Conservation (phyloP, 2,113 vertebrate species). For the Guaruba guarouba region DNA sequence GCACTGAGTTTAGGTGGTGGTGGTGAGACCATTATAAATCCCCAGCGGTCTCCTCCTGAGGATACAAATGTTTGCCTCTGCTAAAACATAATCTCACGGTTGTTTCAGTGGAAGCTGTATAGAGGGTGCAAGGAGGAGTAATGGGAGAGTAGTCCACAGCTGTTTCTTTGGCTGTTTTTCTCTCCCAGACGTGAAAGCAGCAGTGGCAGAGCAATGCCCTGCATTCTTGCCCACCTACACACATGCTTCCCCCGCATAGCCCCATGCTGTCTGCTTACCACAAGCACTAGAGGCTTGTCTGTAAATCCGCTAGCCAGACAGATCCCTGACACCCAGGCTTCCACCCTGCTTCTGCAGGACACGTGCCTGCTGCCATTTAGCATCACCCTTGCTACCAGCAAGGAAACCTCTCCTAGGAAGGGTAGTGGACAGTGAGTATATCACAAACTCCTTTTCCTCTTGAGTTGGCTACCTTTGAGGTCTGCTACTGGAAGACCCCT, state of each 20-base stretch:
- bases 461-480: neutral
- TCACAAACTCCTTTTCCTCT: neutral
- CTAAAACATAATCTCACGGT: neutral
- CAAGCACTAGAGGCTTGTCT: neutral
- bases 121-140: neutral
- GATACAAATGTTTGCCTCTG: neutral
- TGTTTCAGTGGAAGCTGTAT: neutral
- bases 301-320: conserved; percentile 13
- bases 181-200: conserved; percentile 21
- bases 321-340: neutral
- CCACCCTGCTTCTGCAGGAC: neutral
- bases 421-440: rapidly evolving
- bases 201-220: neutral
- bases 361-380: neutral
- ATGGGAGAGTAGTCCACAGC: neutral
- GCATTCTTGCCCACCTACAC: conserved; percentile 65
- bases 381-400: rapidly evolving
- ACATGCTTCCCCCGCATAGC: conserved; percentile 12
- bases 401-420: neutral
- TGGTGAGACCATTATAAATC: neutral
- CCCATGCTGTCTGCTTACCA: neutral
- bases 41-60: neutral
- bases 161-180: conserved; percentile 17
- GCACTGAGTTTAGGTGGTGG: neutral
- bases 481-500: rapidly evolving